Conservation (phyloP, 2,797 vertebrate species). For the Benthosema pterotum region DNA sequence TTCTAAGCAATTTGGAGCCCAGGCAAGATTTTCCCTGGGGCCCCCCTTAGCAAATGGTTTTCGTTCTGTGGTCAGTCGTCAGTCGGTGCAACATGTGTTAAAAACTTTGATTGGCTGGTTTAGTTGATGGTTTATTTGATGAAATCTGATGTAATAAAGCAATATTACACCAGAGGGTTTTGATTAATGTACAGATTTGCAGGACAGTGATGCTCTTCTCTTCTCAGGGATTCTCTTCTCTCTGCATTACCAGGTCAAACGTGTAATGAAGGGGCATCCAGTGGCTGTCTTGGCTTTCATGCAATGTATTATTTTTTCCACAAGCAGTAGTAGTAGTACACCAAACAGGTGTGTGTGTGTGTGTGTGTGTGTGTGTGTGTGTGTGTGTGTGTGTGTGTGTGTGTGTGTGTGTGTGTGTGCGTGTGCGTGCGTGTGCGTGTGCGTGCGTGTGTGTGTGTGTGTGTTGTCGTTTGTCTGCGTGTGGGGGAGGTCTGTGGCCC, state of each 20-base stretch:
- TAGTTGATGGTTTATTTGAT: too few species aligned
- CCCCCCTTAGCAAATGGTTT: too few species aligned
- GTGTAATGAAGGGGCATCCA: conserved; percentile 5
- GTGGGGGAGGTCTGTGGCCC: conserved; percentile 64
- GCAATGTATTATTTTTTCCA: conserved; percentile 15
- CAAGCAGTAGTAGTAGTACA: background rate
- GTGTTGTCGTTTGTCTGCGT: conserved; percentile 46
- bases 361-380: conserved; percentile 41
- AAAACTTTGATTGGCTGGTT: too few species aligned
- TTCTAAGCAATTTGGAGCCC: too few species aligned
- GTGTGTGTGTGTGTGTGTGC: conserved; percentile 21
- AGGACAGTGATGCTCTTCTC: too few species aligned
- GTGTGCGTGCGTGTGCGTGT: conserved; percentile 55
- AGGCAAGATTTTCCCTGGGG: too few species aligned
- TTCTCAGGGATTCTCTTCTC: conserved; percentile 1
- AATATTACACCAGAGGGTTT: too few species aligned
- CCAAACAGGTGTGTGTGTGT: conserved; percentile 47
- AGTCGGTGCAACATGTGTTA: too few species aligned
- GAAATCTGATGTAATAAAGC: too few species aligned
- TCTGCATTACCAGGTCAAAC: conserved; percentile 18
- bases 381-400: conserved; percentile 41
- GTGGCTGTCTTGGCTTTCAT: conserved; percentile 16
- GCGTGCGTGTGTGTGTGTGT: conserved; percentile 28
- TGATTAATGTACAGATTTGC: too few species aligned
- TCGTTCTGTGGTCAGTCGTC: too few species aligned